Conservation (phyloP, 2,888 invertebrate genomes). For the Dicycla oo region DNA sequence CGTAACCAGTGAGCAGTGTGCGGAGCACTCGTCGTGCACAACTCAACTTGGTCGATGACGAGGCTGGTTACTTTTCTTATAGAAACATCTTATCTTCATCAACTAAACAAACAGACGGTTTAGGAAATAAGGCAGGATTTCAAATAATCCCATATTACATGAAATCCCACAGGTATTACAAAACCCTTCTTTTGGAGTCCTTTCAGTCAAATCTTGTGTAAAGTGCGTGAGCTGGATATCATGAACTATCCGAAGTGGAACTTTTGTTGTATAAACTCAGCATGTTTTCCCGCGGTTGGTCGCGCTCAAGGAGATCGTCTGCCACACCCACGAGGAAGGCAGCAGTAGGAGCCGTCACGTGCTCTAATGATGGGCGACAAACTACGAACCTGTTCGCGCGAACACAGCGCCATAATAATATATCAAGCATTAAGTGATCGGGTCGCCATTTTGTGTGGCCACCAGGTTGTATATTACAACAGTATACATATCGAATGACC, state of each 20-base stretch:
- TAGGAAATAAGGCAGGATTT: neutral
- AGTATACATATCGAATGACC: neutral
- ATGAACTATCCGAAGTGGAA: conserved; percentile 10
- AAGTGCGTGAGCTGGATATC: neutral
- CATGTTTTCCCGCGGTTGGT: conserved; percentile 37
- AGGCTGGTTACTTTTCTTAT: neutral
- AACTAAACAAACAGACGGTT: neutral
- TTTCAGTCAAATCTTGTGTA: neutral
- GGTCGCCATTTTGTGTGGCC: conserved; percentile 50
- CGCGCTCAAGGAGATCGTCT: conserved; percentile 68
- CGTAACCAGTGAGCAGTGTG: neutral
- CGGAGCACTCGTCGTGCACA: neutral
- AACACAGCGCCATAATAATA: conserved; percentile 42
- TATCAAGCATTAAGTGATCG: conserved; percentile 51
- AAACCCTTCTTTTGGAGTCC: neutral
- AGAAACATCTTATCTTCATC: neutral
- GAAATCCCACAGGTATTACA: too few relatives aligned
- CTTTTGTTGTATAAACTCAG: conserved; percentile 9
- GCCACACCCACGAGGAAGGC: conserved; percentile 78
- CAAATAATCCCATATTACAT: too few relatives aligned
- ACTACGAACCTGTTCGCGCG: conserved; percentile 54
- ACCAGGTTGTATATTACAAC: neutral
- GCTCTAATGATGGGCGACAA: conserved; percentile 64
- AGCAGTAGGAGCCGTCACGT: conserved; percentile 60
- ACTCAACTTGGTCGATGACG: neutral